Conservation (phyloP, 2,888 invertebrate genomes). For the Luperina testacea region DNA sequence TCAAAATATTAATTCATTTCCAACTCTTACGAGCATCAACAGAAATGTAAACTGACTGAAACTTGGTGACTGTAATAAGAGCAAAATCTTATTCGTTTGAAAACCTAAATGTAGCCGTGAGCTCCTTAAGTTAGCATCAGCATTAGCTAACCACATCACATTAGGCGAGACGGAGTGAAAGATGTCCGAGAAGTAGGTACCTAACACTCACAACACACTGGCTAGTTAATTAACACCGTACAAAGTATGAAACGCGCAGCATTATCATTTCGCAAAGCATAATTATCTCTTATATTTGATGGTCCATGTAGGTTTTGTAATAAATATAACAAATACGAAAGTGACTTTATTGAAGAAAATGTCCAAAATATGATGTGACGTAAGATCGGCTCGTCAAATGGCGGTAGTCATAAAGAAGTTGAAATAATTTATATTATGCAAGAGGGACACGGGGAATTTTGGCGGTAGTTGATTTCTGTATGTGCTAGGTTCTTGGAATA, state of each 20-base stretch:
- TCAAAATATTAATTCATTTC: constrained; percentile 28
- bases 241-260: constrained; percentile 68
- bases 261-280: constrained; percentile 76
- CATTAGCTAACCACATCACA: constrained; percentile 39
- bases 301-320: constrained; percentile 65
- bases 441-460: constrained; percentile 70
- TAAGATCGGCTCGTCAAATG: constrained; percentile 65
- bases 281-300: constrained; percentile 60
- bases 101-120: constrained; percentile 17
- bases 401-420: constrained; percentile 70
- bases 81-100: neutral
- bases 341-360: constrained; percentile 64
- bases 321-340: constrained; percentile 70
- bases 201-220: constrained; percentile 18
- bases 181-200: constrained; percentile 23
- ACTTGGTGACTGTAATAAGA: neutral
- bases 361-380: constrained; percentile 71
- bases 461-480: constrained; percentile 60
- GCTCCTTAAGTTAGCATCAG: constrained; percentile 31
- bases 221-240: constrained; percentile 8
- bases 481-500: constrained; percentile 68
- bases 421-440: constrained; percentile 75
- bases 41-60: constrained; percentile 16
- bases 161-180: constrained; percentile 43
- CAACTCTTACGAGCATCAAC: neutral